Percentiles rank a stretch among this genome's conserved stretches.
phyloP scores from a whole-genome alignment of 2,888 invertebrate species.

The Hirtodrosophila duncani region DNA sequence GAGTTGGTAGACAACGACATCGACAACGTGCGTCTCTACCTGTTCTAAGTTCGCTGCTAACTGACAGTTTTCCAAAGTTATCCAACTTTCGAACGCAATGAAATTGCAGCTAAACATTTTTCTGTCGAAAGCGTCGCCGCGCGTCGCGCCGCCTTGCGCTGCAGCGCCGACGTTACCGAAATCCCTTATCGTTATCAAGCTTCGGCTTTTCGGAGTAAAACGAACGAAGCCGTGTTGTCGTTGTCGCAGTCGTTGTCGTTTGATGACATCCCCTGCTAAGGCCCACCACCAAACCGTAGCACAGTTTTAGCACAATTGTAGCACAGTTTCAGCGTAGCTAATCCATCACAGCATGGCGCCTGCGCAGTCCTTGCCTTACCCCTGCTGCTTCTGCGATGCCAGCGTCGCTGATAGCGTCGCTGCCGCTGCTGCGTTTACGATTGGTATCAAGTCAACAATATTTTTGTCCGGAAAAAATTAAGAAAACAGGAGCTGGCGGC shows the following conservation, averaged over 20 bases:
- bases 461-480: conserved; percentile 15
- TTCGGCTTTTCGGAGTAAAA: conserved; percentile 40
- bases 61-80: conserved; percentile 79
- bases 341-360: too few species aligned
- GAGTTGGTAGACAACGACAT: conserved; percentile 75
- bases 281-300: too few species aligned
- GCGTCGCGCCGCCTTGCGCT: conserved; percentile 19
- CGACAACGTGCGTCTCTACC: conserved; percentile 79
- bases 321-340: too few species aligned
- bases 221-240: conserved; percentile 8
- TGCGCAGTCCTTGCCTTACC: too few species aligned
- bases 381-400: too few species aligned
- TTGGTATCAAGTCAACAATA: not conserved
- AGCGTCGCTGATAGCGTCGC: too few species aligned
- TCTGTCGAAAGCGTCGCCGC: conserved; percentile 50
- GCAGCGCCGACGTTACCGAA: conserved; percentile 27
- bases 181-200: too few species aligned
- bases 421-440: too few species aligned
- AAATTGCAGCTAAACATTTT: conserved; percentile 77
- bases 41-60: conserved; percentile 80
- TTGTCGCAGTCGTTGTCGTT: not conserved
- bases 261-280: too few species aligned
- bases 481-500: too few species aligned
- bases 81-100: conserved; percentile 78
- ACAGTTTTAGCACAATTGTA: too few species aligned